Percentiles rank a stretch among this genome's conserved stretches.
These are phyloP conservation scores for Passer domesticus DNA, from an alignment of 2,113 vertebrate genomes.

Conservation along the genomic window DNA sequence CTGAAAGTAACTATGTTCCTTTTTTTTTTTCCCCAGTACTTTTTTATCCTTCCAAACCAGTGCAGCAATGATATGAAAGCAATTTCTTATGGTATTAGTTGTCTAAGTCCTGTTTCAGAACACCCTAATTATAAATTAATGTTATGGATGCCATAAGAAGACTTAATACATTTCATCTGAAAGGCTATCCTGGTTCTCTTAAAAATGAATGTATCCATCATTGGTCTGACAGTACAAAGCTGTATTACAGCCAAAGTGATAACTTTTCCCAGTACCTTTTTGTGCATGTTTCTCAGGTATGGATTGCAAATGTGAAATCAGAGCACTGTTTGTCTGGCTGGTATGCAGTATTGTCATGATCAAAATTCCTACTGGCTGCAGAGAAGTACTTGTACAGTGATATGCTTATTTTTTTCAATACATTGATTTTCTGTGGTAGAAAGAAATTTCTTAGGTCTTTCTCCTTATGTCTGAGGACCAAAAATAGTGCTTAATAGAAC, in stretches of 20 bases:
- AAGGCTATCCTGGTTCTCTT: neutral
- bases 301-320: neutral
- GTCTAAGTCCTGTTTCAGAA: neutral
- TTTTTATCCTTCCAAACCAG: neutral
- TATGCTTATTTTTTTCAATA: neutral
- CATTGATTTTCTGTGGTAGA: neutral
- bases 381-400: neutral
- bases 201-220: neutral
- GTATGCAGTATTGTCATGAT: neutral
- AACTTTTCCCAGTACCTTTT: neutral
- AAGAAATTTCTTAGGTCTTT: neutral
- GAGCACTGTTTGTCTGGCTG: neutral
- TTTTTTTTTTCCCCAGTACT: neutral
- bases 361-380: neutral
- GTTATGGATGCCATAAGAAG: neutral
- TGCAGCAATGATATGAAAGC: neutral
- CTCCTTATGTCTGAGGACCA: neutral
- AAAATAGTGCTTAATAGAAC: neutral
- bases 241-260: neutral
- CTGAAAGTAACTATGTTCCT: neutral
- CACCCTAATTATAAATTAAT: neutral
- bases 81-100: neutral
- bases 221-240: neutral
- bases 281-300: neutral
- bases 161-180: neutral